Percentiles rank a stretch among this genome's conserved stretches.
Conservation (phyloP, 2,888 invertebrate genomes). For the Caradrina clavipalpis region DNA sequence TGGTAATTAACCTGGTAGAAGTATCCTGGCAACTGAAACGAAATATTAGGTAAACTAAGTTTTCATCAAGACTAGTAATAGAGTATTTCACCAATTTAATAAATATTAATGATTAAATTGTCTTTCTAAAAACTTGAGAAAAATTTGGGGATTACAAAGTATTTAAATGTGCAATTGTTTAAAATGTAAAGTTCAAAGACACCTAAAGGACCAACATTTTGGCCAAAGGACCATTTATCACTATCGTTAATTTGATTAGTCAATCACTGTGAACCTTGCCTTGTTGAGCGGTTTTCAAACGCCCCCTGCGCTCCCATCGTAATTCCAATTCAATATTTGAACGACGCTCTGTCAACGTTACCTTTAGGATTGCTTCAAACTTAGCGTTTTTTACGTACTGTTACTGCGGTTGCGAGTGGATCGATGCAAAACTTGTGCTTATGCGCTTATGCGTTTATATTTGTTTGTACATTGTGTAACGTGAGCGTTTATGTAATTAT, state of each 20-base stretch:
- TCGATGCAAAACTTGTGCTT: neutral
- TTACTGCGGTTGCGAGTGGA: neutral
- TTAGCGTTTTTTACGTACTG: conserved; percentile 9
- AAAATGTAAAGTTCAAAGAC: neutral
- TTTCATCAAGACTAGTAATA: no score
- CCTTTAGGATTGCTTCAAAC: conserved; percentile 41
- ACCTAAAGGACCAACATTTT: neutral
- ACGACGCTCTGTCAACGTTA: conserved; percentile 75
- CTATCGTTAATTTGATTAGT: conserved; percentile 16
- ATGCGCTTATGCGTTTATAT: neutral
- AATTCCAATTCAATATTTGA: conserved; percentile 81
- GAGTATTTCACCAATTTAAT: no score
- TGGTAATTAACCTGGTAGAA: no score
- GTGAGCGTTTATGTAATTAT: neutral
- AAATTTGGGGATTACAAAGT: neutral
- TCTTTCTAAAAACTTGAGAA: no score
- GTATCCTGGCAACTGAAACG: no score
- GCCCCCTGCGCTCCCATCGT: conserved; percentile 71
- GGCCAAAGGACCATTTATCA: neutral
- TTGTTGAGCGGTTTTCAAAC: conserved; percentile 66
- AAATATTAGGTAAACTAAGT: no score
- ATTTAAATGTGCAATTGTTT: neutral
- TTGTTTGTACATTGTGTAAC: neutral
- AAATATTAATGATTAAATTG: no score
- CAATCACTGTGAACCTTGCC: conserved; percentile 59